Evolutionary conservation across 1,140 invertebrate species (phyloP).

Genomic region (Chionoecetes opilio): DNA sequence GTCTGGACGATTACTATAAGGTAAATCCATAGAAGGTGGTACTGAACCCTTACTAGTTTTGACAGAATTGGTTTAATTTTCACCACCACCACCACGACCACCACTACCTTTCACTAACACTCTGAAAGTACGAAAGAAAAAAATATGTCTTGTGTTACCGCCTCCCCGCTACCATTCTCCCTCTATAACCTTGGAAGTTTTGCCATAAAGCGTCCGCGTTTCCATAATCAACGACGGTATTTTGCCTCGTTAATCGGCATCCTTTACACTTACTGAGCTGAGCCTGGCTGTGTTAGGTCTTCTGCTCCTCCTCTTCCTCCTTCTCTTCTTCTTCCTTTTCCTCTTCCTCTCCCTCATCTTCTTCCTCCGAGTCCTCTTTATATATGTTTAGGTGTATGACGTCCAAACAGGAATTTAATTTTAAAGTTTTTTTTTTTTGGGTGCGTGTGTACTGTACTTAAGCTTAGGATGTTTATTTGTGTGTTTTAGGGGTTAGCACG

Average conservation of each 20-base stretch:
- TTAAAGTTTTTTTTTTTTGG: too few species aligned
- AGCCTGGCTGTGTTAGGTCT: not conserved
- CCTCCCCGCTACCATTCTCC: not conserved
- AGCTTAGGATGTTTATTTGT: not conserved
- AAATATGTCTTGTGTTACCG: not conserved
- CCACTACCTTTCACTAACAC: too few species aligned
- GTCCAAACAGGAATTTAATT: too few species aligned
- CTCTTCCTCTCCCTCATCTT: not conserved
- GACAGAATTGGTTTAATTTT: too few species aligned
- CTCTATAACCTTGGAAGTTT: not conserved
- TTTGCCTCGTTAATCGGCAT: not conserved
- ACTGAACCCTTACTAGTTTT: too few species aligned
- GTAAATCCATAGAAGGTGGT: too few species aligned
- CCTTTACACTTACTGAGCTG: not conserved
- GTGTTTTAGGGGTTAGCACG: not conserved
- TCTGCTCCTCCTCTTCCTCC: not conserved
- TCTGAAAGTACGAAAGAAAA: too few species aligned
- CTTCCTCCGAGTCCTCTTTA: not conserved
- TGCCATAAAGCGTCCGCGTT: not conserved
- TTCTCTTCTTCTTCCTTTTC: not conserved
- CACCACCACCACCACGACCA: too few species aligned
- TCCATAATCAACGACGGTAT: not conserved
- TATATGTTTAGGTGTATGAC: not conserved
- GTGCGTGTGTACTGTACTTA: not conserved
- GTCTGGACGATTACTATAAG: too few species aligned